Evolutionary conservation across 2,888 invertebrate species (phyloP).

Genomic region (Diaphora mendica): DNA sequence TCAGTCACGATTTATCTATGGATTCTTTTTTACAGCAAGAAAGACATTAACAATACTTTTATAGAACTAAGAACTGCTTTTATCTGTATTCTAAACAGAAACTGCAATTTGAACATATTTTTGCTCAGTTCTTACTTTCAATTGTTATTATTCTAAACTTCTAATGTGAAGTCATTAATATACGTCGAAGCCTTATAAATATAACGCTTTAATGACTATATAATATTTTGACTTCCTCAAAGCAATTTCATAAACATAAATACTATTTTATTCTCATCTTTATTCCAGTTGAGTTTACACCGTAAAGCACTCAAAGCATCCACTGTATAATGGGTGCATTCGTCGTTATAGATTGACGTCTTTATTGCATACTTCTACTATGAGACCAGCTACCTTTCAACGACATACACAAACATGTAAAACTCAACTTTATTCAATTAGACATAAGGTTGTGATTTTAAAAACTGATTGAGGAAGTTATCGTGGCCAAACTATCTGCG

Average conservation of each 20-base stretch:
- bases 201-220: slow-evolving; percentile 7
- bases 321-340: slow-evolving; percentile 72
- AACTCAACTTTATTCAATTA: slow-evolving; percentile 25
- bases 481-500: slow-evolving; percentile 42
- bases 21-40: not conserved
- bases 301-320: slow-evolving; percentile 72
- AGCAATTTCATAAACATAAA: slow-evolving; percentile 43
- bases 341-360: slow-evolving; percentile 72
- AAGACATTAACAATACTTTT: too few relatives aligned
- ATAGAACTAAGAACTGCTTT: too few relatives aligned
- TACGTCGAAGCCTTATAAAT: not conserved
- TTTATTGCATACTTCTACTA: slow-evolving; percentile 72
- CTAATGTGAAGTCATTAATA: not conserved
- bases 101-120: not conserved
- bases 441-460: slow-evolving; percentile 22
- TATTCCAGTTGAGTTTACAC: slow-evolving; percentile 65
- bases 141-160: not conserved
- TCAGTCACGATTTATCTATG: not conserved
- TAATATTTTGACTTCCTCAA: slow-evolving; percentile 13
- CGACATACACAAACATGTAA: slow-evolving; percentile 23
- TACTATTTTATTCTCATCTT: slow-evolving; percentile 56
- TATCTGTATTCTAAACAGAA: not conserved
- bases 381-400: slow-evolving; percentile 53
- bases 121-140: not conserved
- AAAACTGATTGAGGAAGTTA: slow-evolving; percentile 21